Percentiles rank a stretch among this genome's conserved stretches.
Conservation (phyloP, 1,140 invertebrate genomes). For the Brachionus calyciflorus region DNA sequence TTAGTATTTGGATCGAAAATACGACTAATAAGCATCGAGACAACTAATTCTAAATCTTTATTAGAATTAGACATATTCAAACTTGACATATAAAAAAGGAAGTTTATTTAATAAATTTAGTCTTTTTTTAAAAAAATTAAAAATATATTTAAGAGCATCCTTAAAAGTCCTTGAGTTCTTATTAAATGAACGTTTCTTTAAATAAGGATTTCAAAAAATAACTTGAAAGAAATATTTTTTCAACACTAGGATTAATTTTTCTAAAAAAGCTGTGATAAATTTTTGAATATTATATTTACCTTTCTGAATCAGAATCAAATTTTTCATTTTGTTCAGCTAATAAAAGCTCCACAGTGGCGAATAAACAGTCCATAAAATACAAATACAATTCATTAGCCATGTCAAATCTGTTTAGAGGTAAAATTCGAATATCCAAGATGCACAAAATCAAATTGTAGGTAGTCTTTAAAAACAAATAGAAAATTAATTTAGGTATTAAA, state of each 20-base stretch:
- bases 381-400: background rate
- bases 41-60: constrained; percentile 23
- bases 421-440: constrained; percentile 4
- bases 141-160: background rate
- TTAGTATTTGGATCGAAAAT: constrained; percentile 3
- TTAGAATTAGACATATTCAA: no score
- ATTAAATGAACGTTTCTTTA: no score
- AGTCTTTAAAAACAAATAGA: background rate
- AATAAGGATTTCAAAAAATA: no score
- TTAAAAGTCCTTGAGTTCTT: background rate
- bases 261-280: no score
- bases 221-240: no score
- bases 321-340: background rate
- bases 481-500: background rate
- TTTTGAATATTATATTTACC: no score
- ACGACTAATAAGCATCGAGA: background rate
- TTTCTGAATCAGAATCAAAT: no score
- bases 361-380: constrained; percentile 37
- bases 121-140: background rate
- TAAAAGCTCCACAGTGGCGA: background rate
- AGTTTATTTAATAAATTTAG: no score
- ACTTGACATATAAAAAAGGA: no score
- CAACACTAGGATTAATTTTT: no score
- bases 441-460: constrained; percentile 5
- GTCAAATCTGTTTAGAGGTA: constrained; percentile 43